These are phyloP conservation scores for Pempheris klunzingeri DNA, from an alignment of 2,797 vertebrate species.

Conservation along the genomic window DNA sequence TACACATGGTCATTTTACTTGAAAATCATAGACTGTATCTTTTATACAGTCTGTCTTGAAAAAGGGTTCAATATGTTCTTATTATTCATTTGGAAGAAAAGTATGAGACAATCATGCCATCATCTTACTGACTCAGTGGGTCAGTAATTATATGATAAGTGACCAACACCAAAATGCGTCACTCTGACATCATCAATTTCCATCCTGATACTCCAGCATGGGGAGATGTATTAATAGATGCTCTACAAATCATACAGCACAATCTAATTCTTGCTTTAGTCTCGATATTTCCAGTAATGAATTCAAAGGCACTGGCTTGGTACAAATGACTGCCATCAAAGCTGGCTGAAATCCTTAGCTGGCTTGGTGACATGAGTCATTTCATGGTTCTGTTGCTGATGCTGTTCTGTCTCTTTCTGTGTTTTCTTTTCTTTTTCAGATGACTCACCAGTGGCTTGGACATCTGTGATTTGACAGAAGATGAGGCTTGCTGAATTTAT, in stretches of 20 bases:
- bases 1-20: background rate
- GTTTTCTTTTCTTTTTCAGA: conserved; percentile 66
- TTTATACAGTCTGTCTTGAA: no score
- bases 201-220: background rate
- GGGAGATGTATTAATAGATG: background rate
- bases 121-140: conserved; percentile 23
- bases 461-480: conserved; percentile 66
- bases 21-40: no score
- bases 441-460: conserved; percentile 82
- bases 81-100: background rate
- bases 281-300: background rate
- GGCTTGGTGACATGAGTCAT: conserved; percentile 51
- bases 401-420: conserved; percentile 36
- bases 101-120: background rate
- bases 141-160: conserved; percentile 27
- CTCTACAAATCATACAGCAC: background rate
- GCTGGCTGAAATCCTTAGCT: conserved; percentile 11
- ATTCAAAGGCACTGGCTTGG: background rate
- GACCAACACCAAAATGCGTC: conserved; percentile 35
- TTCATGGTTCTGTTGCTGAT: conserved; percentile 48
- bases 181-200: conserved; percentile 50
- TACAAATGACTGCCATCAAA: conserved; percentile 1
- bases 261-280: background rate
- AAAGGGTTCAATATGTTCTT: no score
- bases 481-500: conserved; percentile 71